A percentile compares a stretch with the other conserved stretches of the same genome.
Evolutionary conservation across 2,797 vertebrate species (phyloP).

Genomic region (Gallinago nigripennis): DNA sequence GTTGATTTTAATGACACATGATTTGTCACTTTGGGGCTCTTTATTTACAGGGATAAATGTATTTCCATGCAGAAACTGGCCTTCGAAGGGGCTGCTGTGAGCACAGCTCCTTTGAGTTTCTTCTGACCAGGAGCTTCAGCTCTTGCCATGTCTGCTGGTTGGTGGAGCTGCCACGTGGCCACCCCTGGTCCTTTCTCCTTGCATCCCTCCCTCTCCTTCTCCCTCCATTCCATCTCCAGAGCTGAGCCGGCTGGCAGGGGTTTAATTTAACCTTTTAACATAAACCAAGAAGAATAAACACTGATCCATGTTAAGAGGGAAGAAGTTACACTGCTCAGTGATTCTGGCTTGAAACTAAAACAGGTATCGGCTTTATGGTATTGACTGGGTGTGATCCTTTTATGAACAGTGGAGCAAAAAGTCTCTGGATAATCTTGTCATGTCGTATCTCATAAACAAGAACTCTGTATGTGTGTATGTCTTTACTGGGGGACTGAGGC

Average conservation of each 20-base stretch:
- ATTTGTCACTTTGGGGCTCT: neutral
- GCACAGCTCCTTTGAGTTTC: rapidly evolving
- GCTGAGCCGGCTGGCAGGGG: neutral
- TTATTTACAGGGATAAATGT: neutral
- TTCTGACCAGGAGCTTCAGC: neutral
- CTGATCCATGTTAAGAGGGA: neutral
- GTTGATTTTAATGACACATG: constrained; percentile 5
- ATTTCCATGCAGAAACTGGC: neutral
- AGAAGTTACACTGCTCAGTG: neutral
- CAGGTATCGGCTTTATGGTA: neutral
- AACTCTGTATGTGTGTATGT: rapidly evolving
- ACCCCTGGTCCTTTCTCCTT: neutral
- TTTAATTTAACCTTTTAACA: neutral
- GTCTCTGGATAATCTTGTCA: neutral
- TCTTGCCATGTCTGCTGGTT: rapidly evolving
- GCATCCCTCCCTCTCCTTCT: neutral
- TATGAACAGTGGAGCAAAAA: neutral
- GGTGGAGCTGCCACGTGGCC: rapidly evolving
- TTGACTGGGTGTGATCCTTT: neutral
- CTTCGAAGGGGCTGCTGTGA: neutral
- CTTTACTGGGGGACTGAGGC: neutral
- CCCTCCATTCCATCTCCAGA: neutral
- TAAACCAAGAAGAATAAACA: neutral
- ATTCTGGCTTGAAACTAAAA: neutral
- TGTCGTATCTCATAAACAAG: neutral